A percentile compares a stretch with the other conserved stretches of the same genome.
Conservation (phyloP, 2,797 vertebrate species). For the Epinephelus coioides region DNA sequence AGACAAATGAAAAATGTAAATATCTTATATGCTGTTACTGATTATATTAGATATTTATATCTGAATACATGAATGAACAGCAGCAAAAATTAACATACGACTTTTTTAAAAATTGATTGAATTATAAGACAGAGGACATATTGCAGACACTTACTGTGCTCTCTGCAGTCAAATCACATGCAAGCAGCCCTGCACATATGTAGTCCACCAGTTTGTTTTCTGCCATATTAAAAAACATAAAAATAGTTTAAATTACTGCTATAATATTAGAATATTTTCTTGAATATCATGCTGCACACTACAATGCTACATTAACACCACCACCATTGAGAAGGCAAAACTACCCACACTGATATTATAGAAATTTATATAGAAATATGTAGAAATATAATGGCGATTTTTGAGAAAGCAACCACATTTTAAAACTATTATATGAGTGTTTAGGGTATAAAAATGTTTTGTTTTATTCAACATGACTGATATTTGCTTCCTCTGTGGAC, state of each 20-base stretch:
- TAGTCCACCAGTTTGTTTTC: background rate
- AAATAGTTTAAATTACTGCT: background rate
- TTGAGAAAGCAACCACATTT: background rate
- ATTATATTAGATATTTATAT: constrained; percentile 14
- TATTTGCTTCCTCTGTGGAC: background rate
- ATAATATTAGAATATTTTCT: background rate
- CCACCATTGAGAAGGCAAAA: background rate
- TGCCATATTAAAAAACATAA: background rate
- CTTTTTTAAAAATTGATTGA: background rate
- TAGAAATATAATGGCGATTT: background rate
- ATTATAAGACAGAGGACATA: background rate
- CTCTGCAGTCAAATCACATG: background rate
- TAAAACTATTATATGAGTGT: background rate
- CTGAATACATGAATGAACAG: background rate
- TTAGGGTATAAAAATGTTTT: background rate
- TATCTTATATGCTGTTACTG: background rate
- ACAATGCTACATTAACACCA: background rate
- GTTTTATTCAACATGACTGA: background rate
- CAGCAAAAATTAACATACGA: background rate
- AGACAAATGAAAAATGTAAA: constrained; percentile 23
- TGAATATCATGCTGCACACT: background rate
- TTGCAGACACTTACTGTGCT: constrained; percentile 15
- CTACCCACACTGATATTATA: background rate
- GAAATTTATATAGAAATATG: background rate
- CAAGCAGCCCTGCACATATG: background rate